Conservation (phyloP, 1,140 invertebrate species). For the Caenorhabditis inopinata region DNA sequence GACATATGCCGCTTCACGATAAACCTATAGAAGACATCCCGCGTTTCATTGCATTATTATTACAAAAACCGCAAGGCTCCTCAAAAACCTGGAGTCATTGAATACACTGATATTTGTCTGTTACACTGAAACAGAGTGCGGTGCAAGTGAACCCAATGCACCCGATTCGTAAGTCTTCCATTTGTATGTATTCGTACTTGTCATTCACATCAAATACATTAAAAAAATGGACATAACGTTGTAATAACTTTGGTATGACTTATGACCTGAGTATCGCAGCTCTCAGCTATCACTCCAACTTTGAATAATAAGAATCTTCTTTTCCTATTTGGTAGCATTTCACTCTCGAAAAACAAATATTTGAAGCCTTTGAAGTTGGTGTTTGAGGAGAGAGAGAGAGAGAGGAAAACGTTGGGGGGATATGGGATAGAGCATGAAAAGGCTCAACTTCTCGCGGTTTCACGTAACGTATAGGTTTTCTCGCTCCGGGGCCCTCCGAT, state of each 20-base stretch:
- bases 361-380: neutral
- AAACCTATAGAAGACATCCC: too few relatives aligned
- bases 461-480: constrained; percentile 29
- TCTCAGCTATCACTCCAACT: too few relatives aligned
- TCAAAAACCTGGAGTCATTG: neutral
- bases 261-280: too few relatives aligned
- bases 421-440: neutral
- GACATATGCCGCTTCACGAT: too few relatives aligned
- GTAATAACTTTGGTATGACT: too few relatives aligned
- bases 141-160: neutral
- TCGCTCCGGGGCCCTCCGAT: neutral
- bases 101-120: neutral
- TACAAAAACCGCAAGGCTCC: too few relatives aligned
- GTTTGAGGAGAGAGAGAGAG: neutral
- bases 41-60: too few relatives aligned
- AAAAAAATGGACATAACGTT: too few relatives aligned
- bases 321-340: too few relatives aligned
- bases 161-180: neutral
- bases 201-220: neutral
- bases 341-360: constrained; percentile 15
- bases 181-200: neutral
- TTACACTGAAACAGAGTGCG: neutral
- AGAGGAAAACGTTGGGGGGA: too few relatives aligned
- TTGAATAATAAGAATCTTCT: too few relatives aligned
- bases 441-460: constrained; percentile 31